phyloP scores from a whole-genome alignment of 1,140 invertebrate genomes.

The Trissolcus basalis region DNA sequence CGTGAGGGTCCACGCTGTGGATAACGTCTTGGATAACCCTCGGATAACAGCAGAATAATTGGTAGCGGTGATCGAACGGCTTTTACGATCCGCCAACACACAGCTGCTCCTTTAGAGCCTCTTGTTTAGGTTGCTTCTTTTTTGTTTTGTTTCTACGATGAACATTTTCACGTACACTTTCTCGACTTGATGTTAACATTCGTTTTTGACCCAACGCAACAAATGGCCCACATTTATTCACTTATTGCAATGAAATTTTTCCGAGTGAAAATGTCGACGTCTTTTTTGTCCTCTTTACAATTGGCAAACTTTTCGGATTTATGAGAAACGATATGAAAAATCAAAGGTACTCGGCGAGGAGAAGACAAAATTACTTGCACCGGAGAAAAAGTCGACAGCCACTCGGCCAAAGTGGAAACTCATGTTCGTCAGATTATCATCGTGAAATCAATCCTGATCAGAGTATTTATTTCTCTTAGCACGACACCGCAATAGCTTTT shows the following conservation, averaged over 20 bases:
- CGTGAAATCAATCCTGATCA: constrained; percentile 75
- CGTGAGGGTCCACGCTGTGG: constrained; percentile 60
- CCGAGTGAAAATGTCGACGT: too few relatives aligned
- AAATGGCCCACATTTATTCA: too few relatives aligned
- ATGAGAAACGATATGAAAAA: background rate
- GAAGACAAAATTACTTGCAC: constrained; percentile 43
- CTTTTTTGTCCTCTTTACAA: too few relatives aligned
- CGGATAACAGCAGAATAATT: constrained; percentile 76
- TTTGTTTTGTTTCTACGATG: constrained; percentile 9
- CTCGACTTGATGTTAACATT: too few relatives aligned
- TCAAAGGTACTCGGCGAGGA: constrained; percentile 5
- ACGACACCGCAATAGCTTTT: background rate
- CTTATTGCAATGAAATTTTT: too few relatives aligned
- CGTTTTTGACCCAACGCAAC: too few relatives aligned
- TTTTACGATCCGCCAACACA: constrained; percentile 75
- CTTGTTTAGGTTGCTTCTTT: constrained; percentile 26
- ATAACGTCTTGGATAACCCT: constrained; percentile 73
- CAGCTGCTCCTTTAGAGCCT: constrained; percentile 58
- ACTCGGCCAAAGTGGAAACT: constrained; percentile 71
- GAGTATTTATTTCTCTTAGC: constrained; percentile 32
- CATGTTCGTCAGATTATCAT: constrained; percentile 76
- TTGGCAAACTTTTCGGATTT: too few relatives aligned
- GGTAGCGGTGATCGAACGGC: constrained; percentile 75
- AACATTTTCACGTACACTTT: constrained; percentile 16
- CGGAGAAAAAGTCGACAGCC: constrained; percentile 33